phyloP scores from a whole-genome alignment of 2,888 invertebrate genomes.

The Eurois occulta region DNA sequence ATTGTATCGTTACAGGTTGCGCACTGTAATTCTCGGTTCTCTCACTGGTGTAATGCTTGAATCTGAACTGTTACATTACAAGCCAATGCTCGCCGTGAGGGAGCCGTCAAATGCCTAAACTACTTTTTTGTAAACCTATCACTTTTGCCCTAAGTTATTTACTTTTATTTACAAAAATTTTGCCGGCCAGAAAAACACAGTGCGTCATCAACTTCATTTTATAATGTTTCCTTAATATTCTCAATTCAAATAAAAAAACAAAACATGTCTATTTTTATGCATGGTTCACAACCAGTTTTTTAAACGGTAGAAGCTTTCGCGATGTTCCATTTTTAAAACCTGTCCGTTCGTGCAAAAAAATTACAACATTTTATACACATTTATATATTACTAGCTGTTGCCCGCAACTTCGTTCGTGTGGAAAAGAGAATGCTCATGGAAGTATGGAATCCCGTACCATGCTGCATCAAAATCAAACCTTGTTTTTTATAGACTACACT shows the following conservation, averaged over 20 bases:
- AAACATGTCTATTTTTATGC: slow-evolving; percentile 6
- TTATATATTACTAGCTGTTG: background rate
- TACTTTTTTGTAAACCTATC: no score
- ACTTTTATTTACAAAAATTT: background rate
- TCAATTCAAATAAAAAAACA: background rate
- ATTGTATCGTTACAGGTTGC: no score
- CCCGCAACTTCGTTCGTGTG: background rate
- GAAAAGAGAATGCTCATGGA: no score
- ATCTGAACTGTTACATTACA: no score
- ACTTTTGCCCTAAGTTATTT: background rate
- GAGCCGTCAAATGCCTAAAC: no score
- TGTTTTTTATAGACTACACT: no score
- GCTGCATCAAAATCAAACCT: no score
- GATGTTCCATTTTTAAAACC: slow-evolving; percentile 39
- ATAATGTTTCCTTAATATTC: background rate
- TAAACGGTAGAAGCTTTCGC: slow-evolving; percentile 17
- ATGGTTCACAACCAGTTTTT: slow-evolving; percentile 21
- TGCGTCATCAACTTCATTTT: background rate
- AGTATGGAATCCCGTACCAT: no score
- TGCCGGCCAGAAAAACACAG: background rate
- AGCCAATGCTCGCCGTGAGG: no score
- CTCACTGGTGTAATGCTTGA: no score
- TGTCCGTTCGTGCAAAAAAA: slow-evolving; percentile 19
- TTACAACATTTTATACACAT: background rate
- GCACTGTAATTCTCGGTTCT: no score